phyloP scores from a whole-genome alignment of 2,113 vertebrate genomes.

The Tetrao urogallus region DNA sequence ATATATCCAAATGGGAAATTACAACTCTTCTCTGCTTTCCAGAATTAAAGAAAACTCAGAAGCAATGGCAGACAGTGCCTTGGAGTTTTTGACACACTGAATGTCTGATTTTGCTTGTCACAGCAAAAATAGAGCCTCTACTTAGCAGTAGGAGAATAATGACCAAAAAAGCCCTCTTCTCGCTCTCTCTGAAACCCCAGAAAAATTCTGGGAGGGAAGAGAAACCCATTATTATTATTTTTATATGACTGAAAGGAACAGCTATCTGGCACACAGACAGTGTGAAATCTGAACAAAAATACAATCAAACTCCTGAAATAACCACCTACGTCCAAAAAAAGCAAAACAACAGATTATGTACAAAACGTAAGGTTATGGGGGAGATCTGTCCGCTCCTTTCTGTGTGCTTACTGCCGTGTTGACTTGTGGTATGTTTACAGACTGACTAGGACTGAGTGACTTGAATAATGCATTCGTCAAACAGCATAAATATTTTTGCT shows the following conservation, averaged over 20 bases:
- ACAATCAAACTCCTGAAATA: conserved; percentile 37
- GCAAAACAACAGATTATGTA: background rate
- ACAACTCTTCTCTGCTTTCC: conserved; percentile 50
- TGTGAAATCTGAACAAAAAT: conserved; percentile 36
- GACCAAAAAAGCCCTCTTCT: background rate
- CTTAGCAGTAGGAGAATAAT: background rate
- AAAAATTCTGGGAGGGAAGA: conserved; percentile 17
- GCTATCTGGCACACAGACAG: background rate
- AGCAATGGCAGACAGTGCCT: background rate
- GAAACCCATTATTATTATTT: background rate
- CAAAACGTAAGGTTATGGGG: conserved; percentile 1
- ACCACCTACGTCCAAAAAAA: background rate
- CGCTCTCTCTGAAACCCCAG: background rate
- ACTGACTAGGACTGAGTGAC: background rate
- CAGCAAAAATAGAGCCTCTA: conserved; percentile 1
- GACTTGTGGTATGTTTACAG: conserved; percentile 26
- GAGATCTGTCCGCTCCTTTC: background rate
- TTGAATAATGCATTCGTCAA: background rate
- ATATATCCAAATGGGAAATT: conserved; percentile 21
- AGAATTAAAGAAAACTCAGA: conserved; percentile 40
- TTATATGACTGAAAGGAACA: background rate
- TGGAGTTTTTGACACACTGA: background rate
- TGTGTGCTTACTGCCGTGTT: background rate
- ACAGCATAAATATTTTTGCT: conserved; percentile 61
- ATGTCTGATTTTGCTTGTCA: background rate